A percentile compares a stretch with the other conserved stretches of the same genome.
phyloP scores from a whole-genome alignment of 2,797 vertebrate genomes.

The Apodemus agrarius region DNA sequence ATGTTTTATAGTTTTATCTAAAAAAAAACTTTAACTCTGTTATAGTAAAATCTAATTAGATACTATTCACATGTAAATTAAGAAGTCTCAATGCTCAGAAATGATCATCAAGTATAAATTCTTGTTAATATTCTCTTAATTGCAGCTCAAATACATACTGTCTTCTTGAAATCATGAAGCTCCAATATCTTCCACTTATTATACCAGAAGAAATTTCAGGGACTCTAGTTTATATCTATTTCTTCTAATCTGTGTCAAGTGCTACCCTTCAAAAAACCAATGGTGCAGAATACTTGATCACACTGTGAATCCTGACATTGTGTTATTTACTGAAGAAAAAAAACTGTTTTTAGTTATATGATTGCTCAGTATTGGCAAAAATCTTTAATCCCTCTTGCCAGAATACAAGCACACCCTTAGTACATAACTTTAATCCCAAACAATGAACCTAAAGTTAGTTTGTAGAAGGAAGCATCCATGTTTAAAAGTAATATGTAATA shows the following conservation, averaged over 20 bases:
- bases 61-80: neutral
- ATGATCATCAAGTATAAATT: neutral
- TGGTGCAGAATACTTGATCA: neutral
- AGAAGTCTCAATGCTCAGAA: neutral
- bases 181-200: neutral
- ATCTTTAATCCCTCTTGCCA: neutral
- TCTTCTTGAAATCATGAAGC: neutral
- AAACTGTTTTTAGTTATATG: neutral
- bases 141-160: neutral
- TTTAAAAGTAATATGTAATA: neutral
- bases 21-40: neutral
- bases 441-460: neutral
- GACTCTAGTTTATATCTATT: neutral
- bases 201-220: neutral
- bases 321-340: neutral
- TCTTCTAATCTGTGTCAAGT: neutral
- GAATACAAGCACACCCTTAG: neutral
- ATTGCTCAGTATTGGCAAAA: neutral
- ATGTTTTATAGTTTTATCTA: neutral
- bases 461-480: neutral
- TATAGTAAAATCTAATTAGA: neutral
- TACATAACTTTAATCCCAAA: neutral
- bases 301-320: neutral
- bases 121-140: neutral
- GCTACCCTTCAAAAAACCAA: neutral